Evolutionary conservation across 2,888 invertebrate species (phyloP), one percentile per base, ranked within the genome.

Genomic region (Cremastinae sp.): DNA sequence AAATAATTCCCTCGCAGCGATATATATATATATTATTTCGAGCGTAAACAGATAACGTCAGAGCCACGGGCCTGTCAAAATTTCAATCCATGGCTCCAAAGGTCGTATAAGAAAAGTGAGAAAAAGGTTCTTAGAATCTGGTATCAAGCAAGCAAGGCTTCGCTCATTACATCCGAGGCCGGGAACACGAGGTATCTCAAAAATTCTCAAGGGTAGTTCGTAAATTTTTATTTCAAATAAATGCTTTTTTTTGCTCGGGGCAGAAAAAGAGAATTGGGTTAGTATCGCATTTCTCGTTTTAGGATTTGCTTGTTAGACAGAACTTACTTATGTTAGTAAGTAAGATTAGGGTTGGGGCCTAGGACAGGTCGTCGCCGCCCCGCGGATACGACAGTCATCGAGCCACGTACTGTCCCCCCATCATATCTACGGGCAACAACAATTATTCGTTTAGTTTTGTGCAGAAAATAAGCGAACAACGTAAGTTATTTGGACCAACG

Each of bases 311-410:
- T 89, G 89, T 89, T 89, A 89, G 89, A 87, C 83, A 90, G 88
- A 89, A 90, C 89, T 90, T 90, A 90, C 89, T 90, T 89, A 89
- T 90, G 89, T 90, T 90, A 89, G 89, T 90, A 90, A 90, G 89
- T 89, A 90, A 89, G 87, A 89, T 88, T 89, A 84, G 89, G 87
- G 89, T 88, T 88, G 89, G 89, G 89, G 89, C 89, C 89, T 90
- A 90, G 89, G 89, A 90, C 89, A 89, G 89, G 89, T 90, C 89
- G 89, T 91, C 91, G 90, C 90, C 91, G 91, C 91, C 92, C 91
- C 91, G 91, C 90, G 91, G 91, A 91, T 92, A 91, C 91, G 91
- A 92, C 92, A 92, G 92, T 92, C 92, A 92, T 92, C 92, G 92
- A 89, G 90, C 90, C 90, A 90, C 90, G 90, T 90, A 90, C 90